These are phyloP conservation scores for Exocentrus adspersus DNA, from an alignment of 2,888 invertebrate species.

Conservation along the genomic window DNA sequence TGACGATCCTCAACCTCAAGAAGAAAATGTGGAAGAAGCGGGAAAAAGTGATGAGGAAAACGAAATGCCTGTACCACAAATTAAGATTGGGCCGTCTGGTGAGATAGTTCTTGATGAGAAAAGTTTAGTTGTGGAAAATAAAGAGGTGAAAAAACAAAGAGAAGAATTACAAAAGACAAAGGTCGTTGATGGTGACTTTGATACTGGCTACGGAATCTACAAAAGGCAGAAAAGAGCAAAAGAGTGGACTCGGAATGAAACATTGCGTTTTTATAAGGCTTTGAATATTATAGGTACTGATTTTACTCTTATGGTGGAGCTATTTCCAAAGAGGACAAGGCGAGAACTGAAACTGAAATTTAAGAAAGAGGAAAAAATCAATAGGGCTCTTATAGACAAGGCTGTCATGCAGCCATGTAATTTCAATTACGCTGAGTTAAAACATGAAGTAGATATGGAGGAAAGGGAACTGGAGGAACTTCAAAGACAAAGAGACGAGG, in stretches of 20 bases:
- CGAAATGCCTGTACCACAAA: constrained; percentile 79
- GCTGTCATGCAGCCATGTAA: constrained; percentile 76
- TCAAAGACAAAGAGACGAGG: constrained; percentile 44
- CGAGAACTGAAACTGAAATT: constrained; percentile 91
- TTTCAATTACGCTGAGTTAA: constrained; percentile 74
- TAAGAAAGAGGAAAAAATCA: constrained; percentile 87
- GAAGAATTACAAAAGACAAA: constrained; percentile 73
- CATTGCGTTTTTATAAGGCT: constrained; percentile 90
- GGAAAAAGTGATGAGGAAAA: constrained; percentile 53
- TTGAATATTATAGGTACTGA: constrained; percentile 91
- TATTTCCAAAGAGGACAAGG: constrained; percentile 81
- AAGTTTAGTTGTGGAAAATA: constrained; percentile 83
- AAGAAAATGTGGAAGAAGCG: constrained; percentile 42
- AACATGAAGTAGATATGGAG: constrained; percentile 67
- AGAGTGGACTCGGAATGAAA: constrained; percentile 83
- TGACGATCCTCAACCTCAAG: constrained; percentile 52
- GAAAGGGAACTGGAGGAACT: constrained; percentile 60
- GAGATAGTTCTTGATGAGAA: constrained; percentile 87
- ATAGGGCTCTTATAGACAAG: constrained; percentile 77
- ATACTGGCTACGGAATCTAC: constrained; percentile 70
- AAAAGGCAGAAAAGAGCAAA: constrained; percentile 74
- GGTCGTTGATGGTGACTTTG: constrained; percentile 71
- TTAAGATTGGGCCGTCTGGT: constrained; percentile 87
- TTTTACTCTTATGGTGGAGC: constrained; percentile 86
- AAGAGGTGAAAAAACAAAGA: constrained; percentile 69